Conservation (phyloP, 2,888 invertebrate species). For the Nomada ruficornis region DNA sequence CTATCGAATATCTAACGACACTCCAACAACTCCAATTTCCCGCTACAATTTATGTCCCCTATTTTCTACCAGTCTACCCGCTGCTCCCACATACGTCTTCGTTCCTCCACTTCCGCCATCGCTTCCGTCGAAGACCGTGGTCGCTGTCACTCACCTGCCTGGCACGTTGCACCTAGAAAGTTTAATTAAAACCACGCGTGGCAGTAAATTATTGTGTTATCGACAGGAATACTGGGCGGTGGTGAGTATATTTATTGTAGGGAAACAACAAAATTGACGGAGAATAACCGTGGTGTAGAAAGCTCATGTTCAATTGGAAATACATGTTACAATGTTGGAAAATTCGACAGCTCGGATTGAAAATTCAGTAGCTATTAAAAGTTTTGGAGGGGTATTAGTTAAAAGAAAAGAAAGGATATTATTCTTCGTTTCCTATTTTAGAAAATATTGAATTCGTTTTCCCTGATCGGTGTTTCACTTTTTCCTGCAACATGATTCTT, state of each 20-base stretch:
- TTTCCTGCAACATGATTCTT: too few species aligned
- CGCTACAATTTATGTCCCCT: slow-evolving; percentile 12
- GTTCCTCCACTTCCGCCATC: slow-evolving; percentile 23
- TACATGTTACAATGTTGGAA: too few species aligned
- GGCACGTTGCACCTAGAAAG: slow-evolving; percentile 47
- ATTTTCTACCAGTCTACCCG: slow-evolving; percentile 9
- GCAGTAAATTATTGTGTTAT: slow-evolving; percentile 77
- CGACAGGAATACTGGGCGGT: slow-evolving; percentile 67
- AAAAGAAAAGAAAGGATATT: too few species aligned
- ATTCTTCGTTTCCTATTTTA: too few species aligned
- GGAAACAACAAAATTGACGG: background rate
- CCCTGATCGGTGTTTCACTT: too few species aligned
- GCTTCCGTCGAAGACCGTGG: slow-evolving; percentile 29
- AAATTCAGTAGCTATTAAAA: too few species aligned
- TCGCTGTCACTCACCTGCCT: slow-evolving; percentile 54
- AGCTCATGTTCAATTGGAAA: background rate
- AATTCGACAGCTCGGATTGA: too few species aligned
- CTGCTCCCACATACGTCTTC: slow-evolving; percentile 44
- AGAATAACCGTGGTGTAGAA: slow-evolving; percentile 3
- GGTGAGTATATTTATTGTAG: background rate
- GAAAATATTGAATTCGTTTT: too few species aligned
- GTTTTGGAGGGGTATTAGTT: too few species aligned
- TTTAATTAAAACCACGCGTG: slow-evolving; percentile 78
- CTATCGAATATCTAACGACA: background rate
- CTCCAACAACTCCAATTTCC: background rate